Base-by-base conservation (phyloP, 92 coral and sea anemone genomes). In the Actinostola sp. region DNA sequence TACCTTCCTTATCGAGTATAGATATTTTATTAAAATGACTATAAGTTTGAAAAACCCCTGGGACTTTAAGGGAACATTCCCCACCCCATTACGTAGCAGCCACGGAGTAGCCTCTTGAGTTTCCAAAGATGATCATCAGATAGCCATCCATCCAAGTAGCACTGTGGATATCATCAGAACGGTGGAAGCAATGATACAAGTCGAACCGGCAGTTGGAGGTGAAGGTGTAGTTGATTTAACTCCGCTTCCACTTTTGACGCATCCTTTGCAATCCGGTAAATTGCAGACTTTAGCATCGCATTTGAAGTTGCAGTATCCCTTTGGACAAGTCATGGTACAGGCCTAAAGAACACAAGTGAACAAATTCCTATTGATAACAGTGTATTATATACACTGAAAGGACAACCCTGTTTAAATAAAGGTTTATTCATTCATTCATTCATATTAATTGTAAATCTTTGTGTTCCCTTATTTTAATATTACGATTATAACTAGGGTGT, bases 241-340 rank as follows among this genome's bases (percentile, higher is more conserved):
- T 14, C 75, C 75, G 29, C 19, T 53, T 23, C 89, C 89, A 25
- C 80, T 17, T 1, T 0, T 20, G 19, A 0, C 26, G 30, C 89
- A 84, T 32, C 72, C 57, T 10, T 53, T 63, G 55, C 89, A 84
- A 29, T 78, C 73, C 11, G 65, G 50, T 38, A 70, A 55, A 43
- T 72, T 36, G 26, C 89, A 84, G 48, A 5, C 0, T 13, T 8
- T 9, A 38, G 84, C 89, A 60, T 84, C 84, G 59, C 89, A 84
- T 0, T 72, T 71, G 77, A 84, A 39, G 41, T 7, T 35, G 21
- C 89, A 84, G 32, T 65, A n/a, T n/a, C n/a, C n/a, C n/a, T n/a
- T n/a, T n/a, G n/a, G n/a, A n/a, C 45, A 39, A 14, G 8, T 39
- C 45, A 39, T 39, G 45, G 45, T 39, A 14, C 45, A 39, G 8